A percentile compares a stretch with the other conserved stretches of the same genome.
These are phyloP conservation scores for Drosophila imparisetae DNA, from an alignment of 2,888 invertebrate species.

Conservation along the genomic window DNA sequence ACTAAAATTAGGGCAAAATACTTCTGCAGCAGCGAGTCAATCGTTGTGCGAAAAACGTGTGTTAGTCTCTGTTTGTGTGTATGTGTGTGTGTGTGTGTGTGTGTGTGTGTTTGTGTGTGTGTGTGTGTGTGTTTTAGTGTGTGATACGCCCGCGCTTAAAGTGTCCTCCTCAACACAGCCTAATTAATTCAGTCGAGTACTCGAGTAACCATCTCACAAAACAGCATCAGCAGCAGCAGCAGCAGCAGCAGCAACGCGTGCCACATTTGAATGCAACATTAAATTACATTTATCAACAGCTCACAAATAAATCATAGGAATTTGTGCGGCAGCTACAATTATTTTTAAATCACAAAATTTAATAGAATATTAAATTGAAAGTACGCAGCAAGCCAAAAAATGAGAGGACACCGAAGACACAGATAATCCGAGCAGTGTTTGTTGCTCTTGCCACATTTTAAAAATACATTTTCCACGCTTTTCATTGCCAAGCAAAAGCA, in stretches of 20 bases:
- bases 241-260: slow-evolving; percentile 24
- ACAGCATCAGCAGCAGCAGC: neutral
- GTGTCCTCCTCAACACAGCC: slow-evolving; percentile 66
- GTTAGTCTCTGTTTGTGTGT: slow-evolving; percentile 28
- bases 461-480: slow-evolving; percentile 71
- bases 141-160: slow-evolving; percentile 48
- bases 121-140: slow-evolving; percentile 28
- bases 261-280: slow-evolving; percentile 39
- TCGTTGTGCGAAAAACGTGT: slow-evolving; percentile 22
- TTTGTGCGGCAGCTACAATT: slow-evolving; percentile 32
- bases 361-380: slow-evolving; percentile 36
- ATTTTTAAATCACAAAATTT: slow-evolving; percentile 42
- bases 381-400: slow-evolving; percentile 22
- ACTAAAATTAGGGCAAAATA: slow-evolving; percentile 80
- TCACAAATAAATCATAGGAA: slow-evolving; percentile 54
- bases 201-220: slow-evolving; percentile 25
- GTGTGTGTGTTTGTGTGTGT: slow-evolving; percentile 3
- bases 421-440: slow-evolving; percentile 40
- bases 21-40: slow-evolving; percentile 51
- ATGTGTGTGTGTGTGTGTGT: slow-evolving; percentile 15
- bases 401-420: neutral
- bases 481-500: slow-evolving; percentile 64
- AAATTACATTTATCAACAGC: slow-evolving; percentile 47
- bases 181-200: slow-evolving; percentile 70
- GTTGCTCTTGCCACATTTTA: slow-evolving; percentile 42